Base-by-base conservation (phyloP, 2,888 invertebrate species). In the Tetramorium bicarinatum region DNA sequence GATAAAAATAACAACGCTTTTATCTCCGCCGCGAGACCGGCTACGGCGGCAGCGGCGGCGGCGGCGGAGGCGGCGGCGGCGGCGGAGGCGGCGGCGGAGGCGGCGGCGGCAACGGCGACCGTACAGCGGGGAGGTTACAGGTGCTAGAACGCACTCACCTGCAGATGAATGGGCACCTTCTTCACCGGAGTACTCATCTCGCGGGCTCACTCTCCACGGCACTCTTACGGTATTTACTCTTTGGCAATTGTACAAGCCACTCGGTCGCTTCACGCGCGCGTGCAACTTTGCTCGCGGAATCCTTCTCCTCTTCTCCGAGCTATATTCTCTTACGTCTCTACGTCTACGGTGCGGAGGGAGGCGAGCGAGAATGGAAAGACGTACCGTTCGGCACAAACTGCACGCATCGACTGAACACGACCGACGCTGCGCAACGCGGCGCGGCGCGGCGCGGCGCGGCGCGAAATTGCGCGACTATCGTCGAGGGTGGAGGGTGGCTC, bases 101-200 rank as follows among this genome's bases (percentile, higher is more conserved):
- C n/a, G n/a, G n/a, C n/a, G n/a, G n/a, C n/a, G n/a, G n/a, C n/a
- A n/a, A n/a, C n/a, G n/a, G n/a, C n/a, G n/a, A n/a, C n/a, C 3
- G n/a, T 29, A 3, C 8, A 1, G 54, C 54, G 52, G 44, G 21
- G 15, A 44, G 69, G 18, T 77, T 21, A 21, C 29, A 69, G 56
- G 44, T 71, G 79, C 34, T 41, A 34, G 25, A 59, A n/a, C 29
- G 18, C 49, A 92, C 96, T 96, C 95, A 99, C 97, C 97, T 98
- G 98, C 94, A 98, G 96, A 95, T 99, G 99, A 94, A 99, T 98
- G 84, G 99, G 99, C 86, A 99, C 98, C 96, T 99, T 99, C 95
- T 99, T 99, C 91, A 98, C 98, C 89, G 98, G 98, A 90, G 98
- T 98, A 92, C 96, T 96, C 97, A 97, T 97, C 76, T 85, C 47